Evolutionary conservation across 2,888 invertebrate species (phyloP).

Genomic region (Leucophenga montana): DNA sequence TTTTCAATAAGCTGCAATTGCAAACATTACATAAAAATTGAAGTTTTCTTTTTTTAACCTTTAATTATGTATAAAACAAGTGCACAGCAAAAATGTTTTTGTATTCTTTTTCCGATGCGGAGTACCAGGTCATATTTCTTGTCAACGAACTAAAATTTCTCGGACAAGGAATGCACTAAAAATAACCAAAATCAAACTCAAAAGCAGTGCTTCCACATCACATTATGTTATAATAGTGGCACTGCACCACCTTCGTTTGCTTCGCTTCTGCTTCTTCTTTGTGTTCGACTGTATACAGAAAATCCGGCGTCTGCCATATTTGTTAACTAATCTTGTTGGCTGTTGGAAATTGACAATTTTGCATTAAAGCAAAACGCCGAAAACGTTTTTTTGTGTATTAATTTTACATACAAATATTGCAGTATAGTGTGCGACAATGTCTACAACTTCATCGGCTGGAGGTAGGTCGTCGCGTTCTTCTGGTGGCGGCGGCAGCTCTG

Average conservation of each 20-base stretch:
- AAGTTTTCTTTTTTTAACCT: too few relatives aligned
- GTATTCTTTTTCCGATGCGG: too few relatives aligned
- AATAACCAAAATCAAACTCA: too few relatives aligned
- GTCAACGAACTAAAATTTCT: too few relatives aligned
- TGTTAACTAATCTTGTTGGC: not conserved
- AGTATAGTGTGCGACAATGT: not conserved
- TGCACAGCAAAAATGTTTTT: too few relatives aligned
- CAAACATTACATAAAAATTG: too few relatives aligned
- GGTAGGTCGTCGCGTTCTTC: conserved; percentile 70
- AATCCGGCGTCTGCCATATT: conserved; percentile 17
- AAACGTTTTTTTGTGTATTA: not conserved
- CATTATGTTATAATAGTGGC: too few relatives aligned
- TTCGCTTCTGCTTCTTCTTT: conserved; percentile 39
- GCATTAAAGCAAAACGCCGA: not conserved
- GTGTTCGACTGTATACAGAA: conserved; percentile 19
- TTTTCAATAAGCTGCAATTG: too few relatives aligned
- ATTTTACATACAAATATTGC: not conserved
- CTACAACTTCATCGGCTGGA: conserved; percentile 31
- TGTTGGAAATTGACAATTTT: not conserved
- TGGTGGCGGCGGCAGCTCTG: conserved; percentile 66
- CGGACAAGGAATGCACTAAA: too few relatives aligned
- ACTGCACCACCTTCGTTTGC: conserved; percentile 36
- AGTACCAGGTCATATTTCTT: too few relatives aligned
- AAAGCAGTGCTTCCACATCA: not conserved
- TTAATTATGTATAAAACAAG: too few relatives aligned